Base-by-base conservation (phyloP, 1,140 invertebrate genomes). In the Drosophila subobscura region DNA sequence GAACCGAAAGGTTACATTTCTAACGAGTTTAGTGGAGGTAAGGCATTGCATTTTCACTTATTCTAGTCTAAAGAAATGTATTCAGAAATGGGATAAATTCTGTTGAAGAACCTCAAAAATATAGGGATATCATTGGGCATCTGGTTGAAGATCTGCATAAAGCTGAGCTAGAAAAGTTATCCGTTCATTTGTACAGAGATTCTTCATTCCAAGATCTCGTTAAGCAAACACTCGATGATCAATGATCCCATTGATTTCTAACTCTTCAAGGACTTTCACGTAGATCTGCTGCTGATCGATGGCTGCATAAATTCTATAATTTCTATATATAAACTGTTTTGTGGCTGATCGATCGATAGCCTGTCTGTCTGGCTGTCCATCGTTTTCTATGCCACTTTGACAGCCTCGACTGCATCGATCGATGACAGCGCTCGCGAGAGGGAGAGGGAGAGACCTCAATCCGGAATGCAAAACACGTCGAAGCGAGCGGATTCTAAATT, bases 1-100 rank as follows among this genome's bases (percentile, higher is more conserved):
- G 81, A 91, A 90, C 85, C 89, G 89, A 47, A 79, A 86, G 80
- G 89, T 91, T 7, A 90, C 89, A 73, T 91, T 91, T 84, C 64
- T 91, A 23, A 53, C 81, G 49, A 91, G 86, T 46, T 42, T 91
- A 71, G 83, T 91, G 76, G 89, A 90, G 89, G 89, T 91, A 50
- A 90, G 85, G 65, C 1, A 23, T 29, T 41, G 20, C 7, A 47
- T 44, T 53, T 8, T 4, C 10, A 1, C 20, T 49, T 37, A 37
- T 37, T 12, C 3, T 37, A 12, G 5, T 6, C 1, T 20, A n/a
- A n/a, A n/a, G n/a, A n/a, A n/a, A n/a, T n/a, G n/a, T n/a, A n/a
- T n/a, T n/a, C n/a, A n/a, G n/a, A n/a, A n/a, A n/a, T n/a, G n/a
- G n/a, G n/a, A n/a, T n/a, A n/a, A n/a, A n/a, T 33, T 33, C 8